Conservation (phyloP, 2,797 vertebrate species). For the Etheostoma perlongum region DNA sequence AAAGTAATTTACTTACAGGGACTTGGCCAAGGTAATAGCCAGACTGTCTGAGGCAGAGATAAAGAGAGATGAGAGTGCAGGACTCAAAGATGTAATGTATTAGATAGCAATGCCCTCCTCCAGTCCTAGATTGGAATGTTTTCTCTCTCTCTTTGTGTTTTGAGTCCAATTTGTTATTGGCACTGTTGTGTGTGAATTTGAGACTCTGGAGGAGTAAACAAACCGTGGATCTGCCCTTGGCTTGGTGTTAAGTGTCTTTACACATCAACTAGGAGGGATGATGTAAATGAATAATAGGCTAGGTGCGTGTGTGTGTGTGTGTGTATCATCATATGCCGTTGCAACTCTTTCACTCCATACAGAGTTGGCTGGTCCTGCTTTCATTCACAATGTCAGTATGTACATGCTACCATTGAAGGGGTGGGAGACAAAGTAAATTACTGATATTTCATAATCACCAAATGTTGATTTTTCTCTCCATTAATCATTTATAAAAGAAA, state of each 20-base stretch:
- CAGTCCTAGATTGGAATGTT: background rate
- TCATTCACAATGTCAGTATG: background rate
- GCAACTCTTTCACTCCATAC: background rate
- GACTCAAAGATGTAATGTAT: background rate
- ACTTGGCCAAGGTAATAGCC: background rate
- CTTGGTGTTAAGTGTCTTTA: constrained; percentile 21
- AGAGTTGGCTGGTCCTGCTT: background rate
- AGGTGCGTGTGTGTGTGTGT: background rate
- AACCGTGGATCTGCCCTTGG: background rate
- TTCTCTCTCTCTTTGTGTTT: background rate
- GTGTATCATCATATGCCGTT: background rate
- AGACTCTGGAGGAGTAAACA: constrained; percentile 15
- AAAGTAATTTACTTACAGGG: background rate
- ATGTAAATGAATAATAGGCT: constrained; percentile 39
- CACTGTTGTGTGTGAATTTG: constrained; percentile 10
- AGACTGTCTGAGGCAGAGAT: background rate
- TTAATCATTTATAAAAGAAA: background rate
- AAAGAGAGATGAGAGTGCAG: background rate
- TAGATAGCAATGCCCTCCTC: background rate
- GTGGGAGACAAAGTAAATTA: background rate
- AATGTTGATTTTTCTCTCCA: background rate
- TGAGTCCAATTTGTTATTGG: constrained; percentile 14
- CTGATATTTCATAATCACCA: background rate
- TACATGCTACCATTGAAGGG: too few species aligned
- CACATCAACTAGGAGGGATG: constrained; percentile 10